These are phyloP conservation scores for Rhizoglyphus robini DNA, from an alignment of 1,140 invertebrate genomes.

Conservation along the genomic window DNA sequence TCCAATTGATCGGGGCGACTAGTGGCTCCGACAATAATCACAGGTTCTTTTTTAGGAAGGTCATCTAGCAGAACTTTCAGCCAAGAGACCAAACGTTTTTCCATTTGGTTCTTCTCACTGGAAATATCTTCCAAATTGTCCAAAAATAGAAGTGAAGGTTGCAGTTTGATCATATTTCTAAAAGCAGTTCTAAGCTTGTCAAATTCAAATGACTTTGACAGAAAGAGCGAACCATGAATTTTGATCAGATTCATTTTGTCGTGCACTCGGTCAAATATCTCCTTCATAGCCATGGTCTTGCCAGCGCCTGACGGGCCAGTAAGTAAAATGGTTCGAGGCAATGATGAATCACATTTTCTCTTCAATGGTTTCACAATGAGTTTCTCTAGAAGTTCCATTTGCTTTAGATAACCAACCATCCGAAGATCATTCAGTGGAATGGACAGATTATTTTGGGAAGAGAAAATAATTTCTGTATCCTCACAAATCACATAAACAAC, in stretches of 20 bases:
- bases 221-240: conserved; percentile 5
- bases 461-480: conserved; percentile 9
- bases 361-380: not conserved
- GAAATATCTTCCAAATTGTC: conserved; percentile 65
- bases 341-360: conserved; percentile 53
- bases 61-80: conserved; percentile 54
- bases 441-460: not conserved
- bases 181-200: conserved; percentile 18
- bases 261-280: conserved; percentile 33
- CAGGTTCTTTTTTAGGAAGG: conserved; percentile 31
- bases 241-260: conserved; percentile 4
- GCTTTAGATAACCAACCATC: not conserved
- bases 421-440: not conserved
- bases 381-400: not conserved
- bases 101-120: conserved; percentile 45
- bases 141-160: conserved; percentile 55
- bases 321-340: conserved; percentile 91
- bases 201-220: conserved; percentile 16
- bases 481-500: not conserved
- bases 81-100: conserved; percentile 53
- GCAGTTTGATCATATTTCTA: not conserved
- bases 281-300: conserved; percentile 97
- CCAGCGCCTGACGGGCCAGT: conserved; percentile 93
- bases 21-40: conserved; percentile 59
- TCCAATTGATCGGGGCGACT: conserved; percentile 55